Evolutionary conservation across 1,140 invertebrate species (phyloP).

Genomic region (Acromyrmex echinatior): DNA sequence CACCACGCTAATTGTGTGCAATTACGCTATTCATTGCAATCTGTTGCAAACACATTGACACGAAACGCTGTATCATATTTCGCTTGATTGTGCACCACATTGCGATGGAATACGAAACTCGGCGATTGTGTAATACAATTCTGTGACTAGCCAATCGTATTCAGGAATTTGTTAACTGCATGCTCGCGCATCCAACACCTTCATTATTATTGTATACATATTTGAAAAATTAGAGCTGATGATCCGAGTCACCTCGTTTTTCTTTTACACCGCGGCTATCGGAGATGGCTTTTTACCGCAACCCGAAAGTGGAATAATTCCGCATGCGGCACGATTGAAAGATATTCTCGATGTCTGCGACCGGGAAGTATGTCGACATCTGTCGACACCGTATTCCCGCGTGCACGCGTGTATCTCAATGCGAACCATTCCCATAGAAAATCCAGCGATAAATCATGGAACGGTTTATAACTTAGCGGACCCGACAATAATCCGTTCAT

Average conservation of each 20-base stretch:
- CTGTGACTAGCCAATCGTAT: slow-evolving; percentile 30
- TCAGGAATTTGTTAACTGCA: slow-evolving; percentile 28
- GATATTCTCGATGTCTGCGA: slow-evolving; percentile 42
- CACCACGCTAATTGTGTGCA: slow-evolving; percentile 24
- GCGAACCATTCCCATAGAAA: slow-evolving; percentile 21
- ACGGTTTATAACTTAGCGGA: slow-evolving; percentile 55
- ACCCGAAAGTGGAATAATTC: slow-evolving; percentile 54
- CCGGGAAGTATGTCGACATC: slow-evolving; percentile 55
- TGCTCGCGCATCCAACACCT: no score
- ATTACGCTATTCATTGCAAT: slow-evolving; percentile 46
- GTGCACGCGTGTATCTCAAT: slow-evolving; percentile 4
- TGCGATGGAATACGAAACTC: slow-evolving; percentile 14
- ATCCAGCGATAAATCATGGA: slow-evolving; percentile 38
- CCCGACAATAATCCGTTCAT: slow-evolving; percentile 33
- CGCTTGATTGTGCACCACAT: slow-evolving; percentile 13
- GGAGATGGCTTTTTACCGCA: slow-evolving; percentile 18
- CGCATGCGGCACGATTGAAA: slow-evolving; percentile 2
- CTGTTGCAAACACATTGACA: slow-evolving; percentile 8
- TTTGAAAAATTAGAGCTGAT: neutral
- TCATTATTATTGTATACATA: neutral
- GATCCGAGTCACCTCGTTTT: slow-evolving; percentile 20
- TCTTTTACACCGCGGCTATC: neutral
- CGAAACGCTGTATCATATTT: slow-evolving; percentile 35
- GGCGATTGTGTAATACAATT: slow-evolving; percentile 50
- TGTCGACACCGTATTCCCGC: slow-evolving; percentile 34